Conservation (phyloP, 2,888 invertebrate genomes). For the Melinaea menophilus region DNA sequence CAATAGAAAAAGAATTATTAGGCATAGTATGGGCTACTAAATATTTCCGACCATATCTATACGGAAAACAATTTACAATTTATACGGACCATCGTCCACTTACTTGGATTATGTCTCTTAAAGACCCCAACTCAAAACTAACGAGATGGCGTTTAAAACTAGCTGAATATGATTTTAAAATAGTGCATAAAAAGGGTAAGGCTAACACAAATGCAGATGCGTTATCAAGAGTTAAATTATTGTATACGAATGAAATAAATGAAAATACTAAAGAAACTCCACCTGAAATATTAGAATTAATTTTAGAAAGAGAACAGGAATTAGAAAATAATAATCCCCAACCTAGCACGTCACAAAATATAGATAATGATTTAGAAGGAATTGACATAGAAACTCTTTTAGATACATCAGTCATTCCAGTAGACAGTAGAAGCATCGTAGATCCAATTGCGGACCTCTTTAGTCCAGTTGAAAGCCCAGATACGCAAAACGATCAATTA, state of each 20-base stretch:
- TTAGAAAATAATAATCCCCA: conserved; percentile 17
- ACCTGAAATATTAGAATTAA: too few species aligned
- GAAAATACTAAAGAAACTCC: too few species aligned
- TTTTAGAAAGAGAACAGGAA: too few species aligned
- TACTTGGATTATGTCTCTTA: conserved; percentile 25
- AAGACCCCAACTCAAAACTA: conserved; percentile 31
- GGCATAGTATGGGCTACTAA: conserved; percentile 25
- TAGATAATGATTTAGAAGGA: too few species aligned
- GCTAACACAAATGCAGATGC: conserved; percentile 32
- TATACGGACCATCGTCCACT: conserved; percentile 29
- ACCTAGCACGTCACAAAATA: conserved; percentile 20
- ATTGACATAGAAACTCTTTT: too few species aligned
- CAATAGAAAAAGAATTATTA: conserved; percentile 8
- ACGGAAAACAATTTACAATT: conserved; percentile 32
- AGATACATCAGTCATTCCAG: too few species aligned
- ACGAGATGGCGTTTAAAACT: conserved; percentile 34
- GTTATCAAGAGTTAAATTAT: conserved; percentile 27
- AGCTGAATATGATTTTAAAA: conserved; percentile 33
- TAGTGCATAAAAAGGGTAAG: conserved; percentile 31
- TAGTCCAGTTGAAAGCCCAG: too few species aligned
- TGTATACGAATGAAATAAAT: too few species aligned
- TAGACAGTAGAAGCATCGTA: too few species aligned
- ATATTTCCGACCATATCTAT: conserved; percentile 23
- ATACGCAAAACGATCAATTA: too few species aligned
- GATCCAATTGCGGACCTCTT: too few species aligned